Conservation (phyloP, 92 coral and sea anemone species). For the Bergia sp. region DNA sequence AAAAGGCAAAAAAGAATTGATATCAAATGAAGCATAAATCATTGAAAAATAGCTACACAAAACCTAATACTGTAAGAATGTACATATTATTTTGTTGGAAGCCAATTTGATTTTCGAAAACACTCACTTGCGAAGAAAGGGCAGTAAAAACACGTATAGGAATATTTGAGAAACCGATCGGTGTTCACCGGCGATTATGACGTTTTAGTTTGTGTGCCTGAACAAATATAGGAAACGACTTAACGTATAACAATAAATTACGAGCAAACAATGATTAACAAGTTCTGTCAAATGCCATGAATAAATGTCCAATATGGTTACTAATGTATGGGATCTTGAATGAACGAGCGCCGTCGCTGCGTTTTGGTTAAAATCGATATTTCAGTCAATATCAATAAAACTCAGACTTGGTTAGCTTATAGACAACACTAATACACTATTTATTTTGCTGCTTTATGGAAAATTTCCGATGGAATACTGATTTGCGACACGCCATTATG, state of each 20-base stretch:
- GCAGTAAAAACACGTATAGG: not conserved
- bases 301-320: not conserved
- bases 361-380: not conserved
- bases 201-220: slow-evolving; percentile 1
- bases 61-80: no score
- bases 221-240: slow-evolving; percentile 28
- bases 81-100: no score
- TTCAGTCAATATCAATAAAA: not conserved
- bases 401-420: not conserved
- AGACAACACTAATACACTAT: not conserved
- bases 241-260: slow-evolving; percentile 19
- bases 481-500: not conserved
- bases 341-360: not conserved
- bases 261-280: not conserved
- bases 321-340: not conserved
- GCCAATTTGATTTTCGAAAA: not conserved
- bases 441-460: not conserved
- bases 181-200: not conserved
- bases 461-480: not conserved
- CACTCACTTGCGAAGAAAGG: not conserved
- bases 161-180: no score
- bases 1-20: not conserved
- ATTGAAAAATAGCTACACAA: no score
- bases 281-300: not conserved
- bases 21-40: not conserved